These are phyloP conservation scores for Trididemnum nubilum DNA, from an alignment of 23 tunicate species.

Conservation along the genomic window DNA sequence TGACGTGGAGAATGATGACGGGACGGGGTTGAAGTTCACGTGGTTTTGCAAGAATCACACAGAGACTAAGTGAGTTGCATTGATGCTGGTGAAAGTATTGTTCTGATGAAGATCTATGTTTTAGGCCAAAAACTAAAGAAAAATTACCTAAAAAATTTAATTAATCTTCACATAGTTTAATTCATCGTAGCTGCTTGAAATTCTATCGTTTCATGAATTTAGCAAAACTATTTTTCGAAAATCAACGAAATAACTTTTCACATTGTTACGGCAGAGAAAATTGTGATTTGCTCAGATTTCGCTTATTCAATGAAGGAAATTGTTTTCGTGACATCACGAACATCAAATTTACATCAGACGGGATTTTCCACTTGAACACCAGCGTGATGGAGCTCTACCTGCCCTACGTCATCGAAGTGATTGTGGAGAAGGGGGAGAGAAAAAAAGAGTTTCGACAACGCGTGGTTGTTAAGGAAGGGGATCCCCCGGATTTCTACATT, in stretches of 20 bases:
- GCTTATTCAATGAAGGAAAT: constrained; percentile 48
- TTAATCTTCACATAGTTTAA: too few species aligned
- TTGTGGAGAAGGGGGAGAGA: constrained; percentile 66
- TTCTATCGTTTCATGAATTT: too few species aligned
- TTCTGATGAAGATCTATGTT: background rate
- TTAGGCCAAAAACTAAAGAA: too few species aligned
- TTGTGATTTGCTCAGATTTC: too few species aligned
- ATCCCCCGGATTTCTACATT: constrained; percentile 95
- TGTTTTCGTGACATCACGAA: constrained; percentile 59
- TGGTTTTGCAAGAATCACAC: constrained; percentile 89
- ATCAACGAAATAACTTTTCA: too few species aligned
- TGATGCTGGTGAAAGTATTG: too few species aligned
- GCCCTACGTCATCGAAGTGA: constrained; percentile 58
- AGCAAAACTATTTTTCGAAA: too few species aligned
- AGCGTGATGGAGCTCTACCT: constrained; percentile 72
- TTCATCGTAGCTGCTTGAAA: too few species aligned
- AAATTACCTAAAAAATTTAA: too few species aligned
- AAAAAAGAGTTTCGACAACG: constrained; percentile 58
- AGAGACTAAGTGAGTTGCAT: constrained; percentile 59
- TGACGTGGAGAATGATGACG: constrained; percentile 39
- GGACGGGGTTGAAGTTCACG: constrained; percentile 34
- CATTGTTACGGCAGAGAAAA: too few species aligned
- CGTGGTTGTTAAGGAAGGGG: constrained; percentile 89
- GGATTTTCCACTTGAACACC: constrained; percentile 80
- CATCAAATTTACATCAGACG: constrained; percentile 50